phyloP scores from a whole-genome alignment of 2,113 vertebrate species.

The Podarcis cretensis region DNA sequence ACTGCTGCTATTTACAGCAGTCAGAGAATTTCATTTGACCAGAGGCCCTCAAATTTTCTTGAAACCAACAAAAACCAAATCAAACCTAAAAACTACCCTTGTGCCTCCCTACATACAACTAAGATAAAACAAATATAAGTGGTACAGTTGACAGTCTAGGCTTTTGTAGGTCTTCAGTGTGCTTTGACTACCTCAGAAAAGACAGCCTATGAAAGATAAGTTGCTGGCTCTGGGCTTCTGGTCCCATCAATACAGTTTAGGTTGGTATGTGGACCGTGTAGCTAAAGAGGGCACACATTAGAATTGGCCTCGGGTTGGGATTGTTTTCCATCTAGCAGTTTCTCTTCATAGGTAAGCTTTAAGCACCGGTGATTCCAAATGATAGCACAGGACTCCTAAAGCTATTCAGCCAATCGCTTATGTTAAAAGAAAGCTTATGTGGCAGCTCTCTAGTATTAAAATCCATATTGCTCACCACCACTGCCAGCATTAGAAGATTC shows the following conservation, averaged over 20 bases:
- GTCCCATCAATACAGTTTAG: not conserved
- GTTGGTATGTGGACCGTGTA: not conserved
- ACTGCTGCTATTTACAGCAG: not conserved
- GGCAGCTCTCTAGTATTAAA: not conserved
- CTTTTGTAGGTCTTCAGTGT: no score
- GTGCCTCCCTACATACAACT: not conserved
- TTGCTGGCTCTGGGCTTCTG: not conserved
- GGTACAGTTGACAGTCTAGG: not conserved
- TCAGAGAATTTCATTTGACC: not conserved
- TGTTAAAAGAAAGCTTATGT: not conserved
- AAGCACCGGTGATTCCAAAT: not conserved
- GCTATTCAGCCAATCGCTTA: not conserved
- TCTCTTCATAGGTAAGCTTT: not conserved
- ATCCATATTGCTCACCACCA: not conserved
- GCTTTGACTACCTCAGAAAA: constrained; percentile 16
- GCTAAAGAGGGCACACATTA: not conserved
- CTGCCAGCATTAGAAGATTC: not conserved
- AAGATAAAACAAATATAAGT: not conserved
- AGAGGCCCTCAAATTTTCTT: not conserved
- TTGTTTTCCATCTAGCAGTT: not conserved
- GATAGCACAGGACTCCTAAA: not conserved
- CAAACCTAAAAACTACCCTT: not conserved
- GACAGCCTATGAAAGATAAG: not conserved
- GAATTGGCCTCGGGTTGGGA: not conserved
- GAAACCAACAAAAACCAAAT: not conserved